These are phyloP conservation scores for Andrena hattorfiana DNA, from an alignment of 2,888 invertebrate genomes.

Conservation along the genomic window DNA sequence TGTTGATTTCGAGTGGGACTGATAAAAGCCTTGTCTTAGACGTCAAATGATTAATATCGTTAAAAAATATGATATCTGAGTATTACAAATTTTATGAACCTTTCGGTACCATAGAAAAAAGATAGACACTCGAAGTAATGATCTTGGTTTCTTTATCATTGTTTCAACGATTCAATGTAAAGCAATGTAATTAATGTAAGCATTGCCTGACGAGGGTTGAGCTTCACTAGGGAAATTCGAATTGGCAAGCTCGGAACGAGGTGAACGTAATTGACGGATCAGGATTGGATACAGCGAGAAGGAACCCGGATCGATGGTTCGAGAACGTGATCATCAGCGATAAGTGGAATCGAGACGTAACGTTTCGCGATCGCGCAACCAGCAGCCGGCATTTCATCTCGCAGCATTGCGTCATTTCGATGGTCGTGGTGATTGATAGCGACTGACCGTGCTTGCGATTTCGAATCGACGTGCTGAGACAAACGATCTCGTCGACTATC, in stretches of 20 bases:
- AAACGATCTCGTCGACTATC: slow-evolving; percentile 45
- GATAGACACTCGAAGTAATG: too few species aligned
- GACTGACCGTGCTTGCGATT: slow-evolving; percentile 39
- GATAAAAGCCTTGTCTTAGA: background rate
- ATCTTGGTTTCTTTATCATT: too few species aligned
- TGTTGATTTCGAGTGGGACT: background rate
- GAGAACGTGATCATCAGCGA: slow-evolving; percentile 49
- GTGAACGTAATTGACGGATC: slow-evolving; percentile 32
- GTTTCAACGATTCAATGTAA: too few species aligned
- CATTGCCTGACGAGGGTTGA: background rate
- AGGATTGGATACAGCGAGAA: background rate
- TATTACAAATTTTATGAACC: too few species aligned
- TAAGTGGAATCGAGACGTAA: slow-evolving; percentile 68
- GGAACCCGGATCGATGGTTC: slow-evolving; percentile 29
- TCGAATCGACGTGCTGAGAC: slow-evolving; percentile 51
- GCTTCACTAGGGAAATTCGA: background rate
- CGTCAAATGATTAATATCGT: background rate
- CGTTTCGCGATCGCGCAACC: slow-evolving; percentile 45
- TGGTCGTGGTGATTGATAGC: slow-evolving; percentile 66
- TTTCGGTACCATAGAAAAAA: too few species aligned
- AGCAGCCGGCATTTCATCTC: slow-evolving; percentile 59
- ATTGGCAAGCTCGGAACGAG: background rate
- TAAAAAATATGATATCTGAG: background rate
- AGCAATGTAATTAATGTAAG: background rate
- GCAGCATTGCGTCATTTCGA: slow-evolving; percentile 59